phyloP scores from a whole-genome alignment of 2,888 invertebrate genomes.

The Orthonychiurus folsomi region DNA sequence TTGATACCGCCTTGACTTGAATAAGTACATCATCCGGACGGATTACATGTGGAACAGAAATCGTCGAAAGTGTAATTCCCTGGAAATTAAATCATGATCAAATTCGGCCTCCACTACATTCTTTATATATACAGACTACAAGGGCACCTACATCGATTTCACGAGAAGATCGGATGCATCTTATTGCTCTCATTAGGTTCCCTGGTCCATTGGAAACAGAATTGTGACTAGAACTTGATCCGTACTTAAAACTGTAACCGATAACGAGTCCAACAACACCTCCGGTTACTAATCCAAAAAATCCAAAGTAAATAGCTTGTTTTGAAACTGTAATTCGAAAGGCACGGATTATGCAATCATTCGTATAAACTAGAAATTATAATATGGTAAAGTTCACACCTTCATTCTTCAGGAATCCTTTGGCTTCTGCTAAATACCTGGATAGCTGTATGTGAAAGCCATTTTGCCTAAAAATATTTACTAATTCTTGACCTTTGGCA shows the following conservation, averaged over 20 bases:
- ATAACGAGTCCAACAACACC: constrained; percentile 44
- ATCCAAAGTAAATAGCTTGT: constrained; percentile 43
- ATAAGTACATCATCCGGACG: constrained; percentile 52
- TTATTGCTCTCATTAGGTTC: constrained; percentile 45
- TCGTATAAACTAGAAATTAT: neutral
- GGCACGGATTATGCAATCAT: no score
- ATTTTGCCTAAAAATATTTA: neutral
- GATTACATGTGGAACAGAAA: constrained; percentile 48
- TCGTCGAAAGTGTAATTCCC: constrained; percentile 51
- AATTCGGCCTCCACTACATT: no score
- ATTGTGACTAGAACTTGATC: constrained; percentile 30
- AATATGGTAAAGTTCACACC: no score
- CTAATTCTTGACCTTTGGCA: constrained; percentile 1
- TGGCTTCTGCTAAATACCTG: neutral
- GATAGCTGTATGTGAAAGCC: neutral
- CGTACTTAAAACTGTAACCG: constrained; percentile 38
- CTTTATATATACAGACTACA: no score
- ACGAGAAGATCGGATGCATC: constrained; percentile 43
- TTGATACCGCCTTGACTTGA: constrained; percentile 54
- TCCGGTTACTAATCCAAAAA: constrained; percentile 45
- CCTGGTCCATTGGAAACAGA: constrained; percentile 36
- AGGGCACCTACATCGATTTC: no score
- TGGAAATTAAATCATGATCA: constrained; percentile 40
- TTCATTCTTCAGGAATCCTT: constrained; percentile 9
- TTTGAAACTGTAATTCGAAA: no score